phyloP scores from a whole-genome alignment of 2,888 invertebrate genomes.

The Liopterus haemorrhoidalis region DNA sequence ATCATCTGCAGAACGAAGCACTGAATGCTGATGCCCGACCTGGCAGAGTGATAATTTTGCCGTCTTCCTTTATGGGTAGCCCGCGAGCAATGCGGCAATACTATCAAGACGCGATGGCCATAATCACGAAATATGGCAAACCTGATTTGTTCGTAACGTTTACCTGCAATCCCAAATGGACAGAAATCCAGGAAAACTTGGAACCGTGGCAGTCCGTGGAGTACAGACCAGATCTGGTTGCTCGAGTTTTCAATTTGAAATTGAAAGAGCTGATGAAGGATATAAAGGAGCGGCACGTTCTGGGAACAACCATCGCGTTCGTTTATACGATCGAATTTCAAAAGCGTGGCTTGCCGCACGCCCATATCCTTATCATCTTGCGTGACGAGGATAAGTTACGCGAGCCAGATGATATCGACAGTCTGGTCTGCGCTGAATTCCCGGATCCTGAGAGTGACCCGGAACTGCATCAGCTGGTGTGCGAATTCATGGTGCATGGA shows the following conservation, averaged over 20 bases:
- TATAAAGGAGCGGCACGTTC: slow-evolving; percentile 10
- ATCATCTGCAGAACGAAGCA: slow-evolving; percentile 33
- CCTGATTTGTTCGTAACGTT: too few species aligned
- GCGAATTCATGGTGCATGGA: slow-evolving; percentile 12
- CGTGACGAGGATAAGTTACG: slow-evolving; percentile 11
- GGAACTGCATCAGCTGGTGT: neutral
- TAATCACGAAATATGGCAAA: too few species aligned
- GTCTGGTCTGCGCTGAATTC: neutral
- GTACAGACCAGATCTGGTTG: neutral
- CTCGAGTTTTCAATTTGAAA: slow-evolving; percentile 1
- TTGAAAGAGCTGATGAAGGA: slow-evolving; percentile 15
- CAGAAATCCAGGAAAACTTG: neutral
- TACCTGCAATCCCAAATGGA: slow-evolving; percentile 1
- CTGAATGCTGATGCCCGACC: slow-evolving; percentile 24
- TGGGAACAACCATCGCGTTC: too few species aligned
- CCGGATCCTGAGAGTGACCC: neutral
- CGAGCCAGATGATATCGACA: slow-evolving; percentile 3
- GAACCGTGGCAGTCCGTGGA: neutral
- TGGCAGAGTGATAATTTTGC: slow-evolving; percentile 38
- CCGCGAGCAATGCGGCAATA: slow-evolving; percentile 39
- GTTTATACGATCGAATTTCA: slow-evolving; percentile 15
- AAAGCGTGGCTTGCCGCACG: slow-evolving; percentile 13
- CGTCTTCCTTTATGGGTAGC: slow-evolving; percentile 38
- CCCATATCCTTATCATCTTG: slow-evolving; percentile 17
- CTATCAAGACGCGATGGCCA: slow-evolving; percentile 43